Conservation (phyloP, 2,113 vertebrate genomes). For the Thunnus thynnus region DNA sequence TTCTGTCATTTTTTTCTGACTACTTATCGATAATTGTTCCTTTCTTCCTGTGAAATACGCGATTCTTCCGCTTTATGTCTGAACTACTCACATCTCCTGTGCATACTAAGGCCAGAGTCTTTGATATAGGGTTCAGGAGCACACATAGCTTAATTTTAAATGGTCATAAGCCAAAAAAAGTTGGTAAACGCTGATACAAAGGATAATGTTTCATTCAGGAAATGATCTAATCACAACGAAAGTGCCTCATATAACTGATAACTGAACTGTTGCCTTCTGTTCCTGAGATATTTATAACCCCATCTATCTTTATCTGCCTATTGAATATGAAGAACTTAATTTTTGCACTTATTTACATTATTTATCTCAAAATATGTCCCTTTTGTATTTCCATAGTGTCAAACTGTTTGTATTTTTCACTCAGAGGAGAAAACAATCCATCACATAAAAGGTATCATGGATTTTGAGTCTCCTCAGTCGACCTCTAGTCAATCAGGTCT, state of each 20-base stretch:
- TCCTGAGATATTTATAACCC: not conserved
- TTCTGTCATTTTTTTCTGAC: too few species aligned
- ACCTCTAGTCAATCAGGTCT: not conserved
- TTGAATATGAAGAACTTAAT: not conserved
- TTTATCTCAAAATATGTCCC: not conserved
- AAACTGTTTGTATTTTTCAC: not conserved
- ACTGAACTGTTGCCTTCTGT: not conserved
- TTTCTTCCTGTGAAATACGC: too few species aligned
- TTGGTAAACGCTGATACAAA: not conserved
- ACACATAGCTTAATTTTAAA: too few species aligned
- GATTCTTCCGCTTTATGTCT: too few species aligned
- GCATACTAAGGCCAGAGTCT: too few species aligned
- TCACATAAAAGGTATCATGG: not conserved
- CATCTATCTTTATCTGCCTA: not conserved
- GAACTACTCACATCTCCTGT: too few species aligned
- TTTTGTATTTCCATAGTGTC: not conserved
- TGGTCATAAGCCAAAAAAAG: too few species aligned
- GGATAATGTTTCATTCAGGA: not conserved
- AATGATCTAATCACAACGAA: not conserved
- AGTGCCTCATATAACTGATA: not conserved
- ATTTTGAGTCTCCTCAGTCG: not conserved
- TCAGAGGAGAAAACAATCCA: accelerated
- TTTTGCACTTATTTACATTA: not conserved
- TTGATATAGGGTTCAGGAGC: too few species aligned
- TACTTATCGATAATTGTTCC: too few species aligned